Evolutionary conservation across 2,888 invertebrate species (phyloP).

Genomic region (Macrophya alboannulata): DNA sequence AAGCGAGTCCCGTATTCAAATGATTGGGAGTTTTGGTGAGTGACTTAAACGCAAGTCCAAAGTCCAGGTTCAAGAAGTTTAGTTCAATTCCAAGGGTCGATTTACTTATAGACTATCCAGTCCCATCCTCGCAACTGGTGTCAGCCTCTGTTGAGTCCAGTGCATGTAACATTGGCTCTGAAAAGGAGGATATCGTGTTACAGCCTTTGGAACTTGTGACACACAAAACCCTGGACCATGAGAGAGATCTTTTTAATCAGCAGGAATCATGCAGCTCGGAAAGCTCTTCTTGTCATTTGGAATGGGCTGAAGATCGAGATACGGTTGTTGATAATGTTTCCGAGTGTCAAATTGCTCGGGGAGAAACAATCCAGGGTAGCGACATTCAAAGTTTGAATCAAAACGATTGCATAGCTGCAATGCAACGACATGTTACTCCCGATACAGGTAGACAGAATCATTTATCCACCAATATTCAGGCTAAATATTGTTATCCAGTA

Average conservation of each 20-base stretch:
- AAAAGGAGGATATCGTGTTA: conserved; percentile 60
- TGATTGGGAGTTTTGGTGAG: conserved; percentile 64
- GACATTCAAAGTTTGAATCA: background rate
- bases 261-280: conserved; percentile 36
- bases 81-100: background rate
- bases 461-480: background rate
- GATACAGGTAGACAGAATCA: background rate
- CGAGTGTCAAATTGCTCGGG: background rate
- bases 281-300: background rate
- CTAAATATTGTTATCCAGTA: background rate
- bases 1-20: conserved; percentile 58
- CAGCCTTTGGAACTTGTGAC: conserved; percentile 68
- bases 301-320: background rate
- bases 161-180: conserved; percentile 28
- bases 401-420: background rate
- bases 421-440: background rate
- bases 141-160: conserved; percentile 15
- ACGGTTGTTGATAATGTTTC: background rate
- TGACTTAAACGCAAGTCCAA: background rate
- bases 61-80: background rate
- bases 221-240: conserved; percentile 61
- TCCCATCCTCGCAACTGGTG: background rate
- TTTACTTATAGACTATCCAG: conserved; percentile 52
- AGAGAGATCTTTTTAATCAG: conserved; percentile 3
- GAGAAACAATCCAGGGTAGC: background rate